Base-by-base conservation (phyloP, 1,140 invertebrate species). In the Drosophila azteca region DNA sequence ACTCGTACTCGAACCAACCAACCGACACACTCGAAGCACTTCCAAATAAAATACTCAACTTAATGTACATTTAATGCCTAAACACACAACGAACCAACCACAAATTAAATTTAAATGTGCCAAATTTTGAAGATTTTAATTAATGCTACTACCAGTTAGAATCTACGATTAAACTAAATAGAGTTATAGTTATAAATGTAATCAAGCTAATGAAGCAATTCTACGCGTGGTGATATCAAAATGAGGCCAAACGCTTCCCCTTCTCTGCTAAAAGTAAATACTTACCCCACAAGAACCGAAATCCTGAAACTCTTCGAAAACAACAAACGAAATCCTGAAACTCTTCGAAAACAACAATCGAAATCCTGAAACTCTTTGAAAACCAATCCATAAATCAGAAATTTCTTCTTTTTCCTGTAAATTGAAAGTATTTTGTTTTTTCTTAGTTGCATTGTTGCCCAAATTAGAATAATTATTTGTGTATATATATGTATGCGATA, bases 71-170 rank as follows among this genome's bases (percentile, higher is more conserved):
- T 71, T 77, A 72, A 54, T 44, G 39, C 53, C 41, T 46, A 50
- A 46, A 76, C 43, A 75, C 52, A 59, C 39, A 81, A 45, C 69
- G 17, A 20, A 45, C 69, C 61, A 20, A 45, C 69, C 61, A 67
- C 64, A 77, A 83, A 69, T 83, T 87, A 87, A 88, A 83, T 88
- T 88, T 88, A 83, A 89, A 88, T 88, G 83, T 88, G 83, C 83
- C 83, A 88, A 88, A 88, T 88, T 83, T 63, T 74, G 71, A 75
- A 48, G 68, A 71, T 71, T 71, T 71, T 71, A 61, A 75, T 65
- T 53, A 67, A 45, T 49, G 35, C 63, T 67, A 65, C 49, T 74
- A 75, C n/a, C 49, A 54, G 35, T 43, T 79, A 68, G 67, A 39
- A 39, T 1, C 35, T 39, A 39, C 35, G 67, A 43, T 64, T 76